phyloP scores from a whole-genome alignment of 1,140 invertebrate genomes.

The Ladona fulva region DNA sequence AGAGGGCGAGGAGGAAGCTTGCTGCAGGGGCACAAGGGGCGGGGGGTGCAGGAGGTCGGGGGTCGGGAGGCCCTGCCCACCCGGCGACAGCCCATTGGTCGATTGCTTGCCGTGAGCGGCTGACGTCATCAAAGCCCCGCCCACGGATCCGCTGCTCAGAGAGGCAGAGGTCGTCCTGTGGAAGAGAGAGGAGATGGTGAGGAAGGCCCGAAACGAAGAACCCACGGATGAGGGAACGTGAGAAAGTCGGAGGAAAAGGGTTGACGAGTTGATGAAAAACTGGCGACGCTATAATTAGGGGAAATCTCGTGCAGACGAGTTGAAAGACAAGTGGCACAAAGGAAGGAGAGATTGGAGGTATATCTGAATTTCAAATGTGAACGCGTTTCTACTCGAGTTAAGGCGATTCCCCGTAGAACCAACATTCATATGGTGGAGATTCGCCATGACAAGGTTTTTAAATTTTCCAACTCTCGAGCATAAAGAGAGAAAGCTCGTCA shows the following conservation, averaged over 20 bases:
- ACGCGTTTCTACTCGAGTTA: too few species aligned
- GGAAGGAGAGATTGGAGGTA: too few species aligned
- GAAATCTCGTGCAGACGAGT: too few species aligned
- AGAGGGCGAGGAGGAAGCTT: constrained; percentile 11
- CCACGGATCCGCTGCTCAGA: neutral
- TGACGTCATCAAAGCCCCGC: neutral
- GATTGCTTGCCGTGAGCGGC: neutral
- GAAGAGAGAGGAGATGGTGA: neutral
- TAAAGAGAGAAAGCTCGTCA: too few species aligned
- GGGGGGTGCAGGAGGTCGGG: neutral
- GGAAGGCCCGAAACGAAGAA: neutral
- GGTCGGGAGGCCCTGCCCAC: constrained; percentile 6
- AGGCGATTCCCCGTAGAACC: too few species aligned
- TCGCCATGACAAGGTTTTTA: too few species aligned
- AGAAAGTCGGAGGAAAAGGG: neutral
- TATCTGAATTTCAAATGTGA: too few species aligned
- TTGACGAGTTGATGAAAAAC: too few species aligned
- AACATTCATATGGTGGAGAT: too few species aligned
- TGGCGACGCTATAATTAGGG: too few species aligned
- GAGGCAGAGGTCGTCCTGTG: neutral
- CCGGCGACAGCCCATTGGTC: constrained; percentile 12
- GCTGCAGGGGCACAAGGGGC: constrained; percentile 12
- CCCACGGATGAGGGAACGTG: neutral
- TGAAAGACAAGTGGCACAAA: too few species aligned
- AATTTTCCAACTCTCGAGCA: too few species aligned